Percentiles rank a stretch among this genome's conserved stretches.
Conservation (phyloP, 2,113 vertebrate genomes). For the Macrotus californicus region DNA sequence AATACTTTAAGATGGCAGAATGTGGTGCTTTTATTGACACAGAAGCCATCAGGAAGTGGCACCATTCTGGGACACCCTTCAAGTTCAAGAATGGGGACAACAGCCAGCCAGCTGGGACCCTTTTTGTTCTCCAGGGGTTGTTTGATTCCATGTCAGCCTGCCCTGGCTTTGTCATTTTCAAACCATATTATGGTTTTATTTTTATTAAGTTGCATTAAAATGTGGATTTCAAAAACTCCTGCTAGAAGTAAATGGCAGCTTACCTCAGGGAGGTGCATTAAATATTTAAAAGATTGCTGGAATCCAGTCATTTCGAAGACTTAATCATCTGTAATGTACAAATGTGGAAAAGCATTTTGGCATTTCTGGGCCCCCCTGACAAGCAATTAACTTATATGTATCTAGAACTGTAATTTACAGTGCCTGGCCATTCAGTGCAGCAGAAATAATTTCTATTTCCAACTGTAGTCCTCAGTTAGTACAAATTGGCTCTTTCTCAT, state of each 20-base stretch:
- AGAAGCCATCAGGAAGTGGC: neutral
- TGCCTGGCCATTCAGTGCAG: neutral
- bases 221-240: slow-evolving; percentile 4
- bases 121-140: neutral
- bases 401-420: neutral
- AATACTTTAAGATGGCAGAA: neutral
- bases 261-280: neutral
- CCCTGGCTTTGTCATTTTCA: slow-evolving; percentile 19
- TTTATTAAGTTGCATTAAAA: neutral
- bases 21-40: neutral
- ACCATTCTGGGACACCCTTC: neutral
- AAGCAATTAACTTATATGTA: neutral
- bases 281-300: slow-evolving; percentile 10
- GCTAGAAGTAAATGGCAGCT: neutral
- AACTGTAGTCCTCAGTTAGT: neutral
- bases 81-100: neutral
- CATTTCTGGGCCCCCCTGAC: neutral
- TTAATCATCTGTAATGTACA: neutral
- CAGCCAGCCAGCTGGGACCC: neutral
- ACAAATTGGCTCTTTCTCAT: neutral
- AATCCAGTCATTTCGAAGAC: neutral
- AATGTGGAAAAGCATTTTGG: neutral
- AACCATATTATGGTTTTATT: neutral
- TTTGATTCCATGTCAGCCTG: neutral
- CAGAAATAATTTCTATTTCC: slow-evolving; percentile 23